These are phyloP conservation scores for Pangasianodon hypophthalmus DNA, from an alignment of 2,113 vertebrate genomes.

Conservation along the genomic window DNA sequence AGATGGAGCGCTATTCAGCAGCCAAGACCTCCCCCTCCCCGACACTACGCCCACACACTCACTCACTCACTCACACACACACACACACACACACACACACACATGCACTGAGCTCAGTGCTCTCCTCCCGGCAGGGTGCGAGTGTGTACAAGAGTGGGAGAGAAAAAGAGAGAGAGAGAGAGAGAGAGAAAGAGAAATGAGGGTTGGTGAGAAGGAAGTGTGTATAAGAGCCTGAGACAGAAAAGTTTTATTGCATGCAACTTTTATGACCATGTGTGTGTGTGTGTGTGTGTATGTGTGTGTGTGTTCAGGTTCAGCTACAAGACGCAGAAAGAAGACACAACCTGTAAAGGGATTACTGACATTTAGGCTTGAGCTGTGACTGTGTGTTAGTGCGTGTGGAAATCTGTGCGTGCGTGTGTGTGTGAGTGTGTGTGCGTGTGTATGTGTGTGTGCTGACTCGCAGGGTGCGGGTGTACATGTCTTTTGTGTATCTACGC, in stretches of 20 bases:
- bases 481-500: conserved; percentile 41
- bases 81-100: conserved; percentile 53
- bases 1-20: conserved; percentile 56
- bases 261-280: neutral
- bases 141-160: conserved; percentile 31
- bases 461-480: conserved; percentile 35
- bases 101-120: conserved; percentile 42
- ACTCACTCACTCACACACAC: conserved; percentile 33
- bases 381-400: conserved; percentile 37
- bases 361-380: conserved; percentile 23
- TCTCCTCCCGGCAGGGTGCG: conserved; percentile 45
- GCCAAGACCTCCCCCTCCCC: conserved; percentile 55
- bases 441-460: conserved; percentile 42
- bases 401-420: conserved; percentile 35
- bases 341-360: conserved; percentile 27
- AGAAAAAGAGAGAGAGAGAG: conserved; percentile 20
- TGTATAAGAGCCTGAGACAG: conserved; percentile 19
- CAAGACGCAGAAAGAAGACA: conserved; percentile 1
- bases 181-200: conserved; percentile 29
- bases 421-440: conserved; percentile 29
- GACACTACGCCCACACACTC: conserved; percentile 55
- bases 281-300: neutral
- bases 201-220: conserved; percentile 9
- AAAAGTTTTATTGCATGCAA: conserved; percentile 9
- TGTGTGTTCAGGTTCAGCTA: neutral